Conservation (phyloP, 2,797 vertebrate genomes). For the Trichosurus vulpecula region DNA sequence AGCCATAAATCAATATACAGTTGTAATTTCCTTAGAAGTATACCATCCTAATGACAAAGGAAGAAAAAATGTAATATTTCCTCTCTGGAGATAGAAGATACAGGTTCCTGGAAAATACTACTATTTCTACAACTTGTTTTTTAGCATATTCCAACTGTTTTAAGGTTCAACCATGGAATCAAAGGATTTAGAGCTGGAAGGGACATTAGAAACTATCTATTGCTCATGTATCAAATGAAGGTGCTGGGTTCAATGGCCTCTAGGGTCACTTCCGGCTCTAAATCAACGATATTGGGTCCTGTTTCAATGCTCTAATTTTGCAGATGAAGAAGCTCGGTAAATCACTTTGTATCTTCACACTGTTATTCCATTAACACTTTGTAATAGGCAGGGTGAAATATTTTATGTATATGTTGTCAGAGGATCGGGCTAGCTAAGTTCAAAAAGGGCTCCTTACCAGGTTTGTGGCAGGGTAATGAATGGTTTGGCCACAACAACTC, state of each 20-base stretch:
- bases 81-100: slow-evolving; percentile 1
- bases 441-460: background rate
- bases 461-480: background rate
- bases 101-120: background rate
- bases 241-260: background rate
- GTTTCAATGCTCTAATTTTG: background rate
- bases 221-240: background rate
- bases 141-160: slow-evolving; percentile 55
- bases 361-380: background rate
- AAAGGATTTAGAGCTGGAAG: background rate
- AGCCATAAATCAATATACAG: background rate
- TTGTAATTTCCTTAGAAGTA: slow-evolving; percentile 28
- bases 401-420: background rate
- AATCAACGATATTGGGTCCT: background rate
- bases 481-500: background rate
- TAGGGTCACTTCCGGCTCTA: background rate
- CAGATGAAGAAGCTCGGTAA: background rate
- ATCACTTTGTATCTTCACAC: background rate
- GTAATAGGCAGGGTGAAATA: background rate
- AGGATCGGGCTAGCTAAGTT: background rate
- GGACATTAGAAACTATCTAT: background rate
- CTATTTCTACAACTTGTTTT: slow-evolving; percentile 21
- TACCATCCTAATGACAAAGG: slow-evolving; percentile 11
- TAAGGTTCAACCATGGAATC: slow-evolving; percentile 20
- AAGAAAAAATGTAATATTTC: slow-evolving; percentile 1